A percentile compares a stretch with the other conserved stretches of the same genome.
These are phyloP conservation scores for Neoaliturus tenellus DNA, from an alignment of 2,888 invertebrate species.

Conservation along the genomic window DNA sequence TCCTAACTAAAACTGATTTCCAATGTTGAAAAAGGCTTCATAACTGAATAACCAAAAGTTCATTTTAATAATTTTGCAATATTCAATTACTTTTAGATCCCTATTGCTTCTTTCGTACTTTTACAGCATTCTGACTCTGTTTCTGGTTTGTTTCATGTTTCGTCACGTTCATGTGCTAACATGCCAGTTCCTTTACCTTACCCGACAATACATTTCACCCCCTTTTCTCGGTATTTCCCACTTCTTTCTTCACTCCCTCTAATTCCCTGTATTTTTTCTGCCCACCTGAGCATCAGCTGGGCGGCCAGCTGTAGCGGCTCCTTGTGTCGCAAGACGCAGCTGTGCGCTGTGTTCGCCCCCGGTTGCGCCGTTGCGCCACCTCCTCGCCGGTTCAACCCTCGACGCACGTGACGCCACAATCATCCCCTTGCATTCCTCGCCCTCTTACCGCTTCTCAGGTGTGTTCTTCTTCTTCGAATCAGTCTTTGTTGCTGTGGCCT, in stretches of 20 bases:
- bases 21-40: too few species aligned
- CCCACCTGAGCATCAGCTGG: constrained; percentile 4
- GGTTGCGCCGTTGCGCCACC: neutral
- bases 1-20: too few species aligned
- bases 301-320: neutral
- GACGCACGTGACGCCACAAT: constrained; percentile 24
- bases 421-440: constrained; percentile 7
- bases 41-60: too few species aligned
- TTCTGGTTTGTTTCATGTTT: too few species aligned
- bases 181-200: too few species aligned
- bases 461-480: neutral
- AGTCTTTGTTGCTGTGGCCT: constrained; percentile 9
- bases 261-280: neutral
- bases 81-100: too few species aligned
- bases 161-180: too few species aligned
- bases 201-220: neutral
- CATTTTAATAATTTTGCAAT: too few species aligned
- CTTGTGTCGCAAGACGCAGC: constrained; percentile 7
- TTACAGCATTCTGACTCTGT: too few species aligned
- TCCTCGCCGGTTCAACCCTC: neutral
- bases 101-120: too few species aligned
- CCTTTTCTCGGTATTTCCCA: neutral
- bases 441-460: constrained; percentile 7
- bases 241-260: neutral
- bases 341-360: neutral